Evolutionary conservation across 2,797 vertebrate species (phyloP).

Genomic region (Oreochromis grahami): DNA sequence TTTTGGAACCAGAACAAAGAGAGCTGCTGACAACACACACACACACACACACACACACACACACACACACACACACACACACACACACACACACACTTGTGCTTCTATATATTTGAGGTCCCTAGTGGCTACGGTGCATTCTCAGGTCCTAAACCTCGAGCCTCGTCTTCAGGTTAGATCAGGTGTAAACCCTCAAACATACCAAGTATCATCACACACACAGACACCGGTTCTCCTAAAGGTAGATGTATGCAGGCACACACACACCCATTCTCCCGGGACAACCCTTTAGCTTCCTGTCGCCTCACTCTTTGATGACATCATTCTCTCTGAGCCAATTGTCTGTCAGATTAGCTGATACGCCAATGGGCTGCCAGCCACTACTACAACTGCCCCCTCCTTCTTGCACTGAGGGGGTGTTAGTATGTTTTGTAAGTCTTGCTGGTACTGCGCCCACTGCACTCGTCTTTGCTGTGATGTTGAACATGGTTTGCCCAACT

Average conservation of each 20-base stretch:
- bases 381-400: background rate
- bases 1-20: too few relatives aligned
- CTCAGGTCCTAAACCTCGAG: background rate
- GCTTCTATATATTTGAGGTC: background rate
- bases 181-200: background rate
- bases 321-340: background rate
- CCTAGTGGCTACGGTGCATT: background rate
- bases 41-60: rapidly evolving
- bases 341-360: background rate
- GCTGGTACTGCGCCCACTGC: background rate
- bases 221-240: background rate
- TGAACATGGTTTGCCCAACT: background rate
- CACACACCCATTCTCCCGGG: background rate
- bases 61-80: background rate
- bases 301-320: background rate
- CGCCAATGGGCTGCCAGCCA: background rate
- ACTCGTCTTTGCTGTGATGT: rapidly evolving
- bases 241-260: background rate
- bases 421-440: background rate
- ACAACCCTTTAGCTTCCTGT: background rate
- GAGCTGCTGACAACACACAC: too few relatives aligned
- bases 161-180: background rate
- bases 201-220: background rate
- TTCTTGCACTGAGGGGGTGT: background rate
- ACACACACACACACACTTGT: background rate